Base-by-base conservation (phyloP, 2,888 invertebrate species). In the Macaria liturata region DNA sequence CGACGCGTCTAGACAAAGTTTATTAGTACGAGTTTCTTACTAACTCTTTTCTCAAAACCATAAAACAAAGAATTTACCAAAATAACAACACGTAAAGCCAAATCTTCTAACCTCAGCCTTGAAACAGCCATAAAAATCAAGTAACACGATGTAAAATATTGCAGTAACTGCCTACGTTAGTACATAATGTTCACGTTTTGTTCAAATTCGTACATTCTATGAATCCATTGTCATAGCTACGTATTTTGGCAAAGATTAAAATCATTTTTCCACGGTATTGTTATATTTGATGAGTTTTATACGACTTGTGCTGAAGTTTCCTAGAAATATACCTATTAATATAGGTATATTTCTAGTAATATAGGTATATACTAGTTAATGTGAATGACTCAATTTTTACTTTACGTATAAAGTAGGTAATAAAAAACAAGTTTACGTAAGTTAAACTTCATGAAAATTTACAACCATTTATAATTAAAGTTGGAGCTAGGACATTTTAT, bases 221-320 rank as follows among this genome's bases (percentile, higher is more conserved):
- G 46, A 61, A 9, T 32, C 61, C 52, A 66, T 69, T 69, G 67
- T 69, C 56, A 62, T 50, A 52, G 39, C 31, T 45, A 57, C 48
- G 51, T 56, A 54, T 62, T 63, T 67, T 59, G 54, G 47, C 51
- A 37, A 46, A 64, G 64, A 69, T 69, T 50, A 56, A n/a, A 54
- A 67, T 68, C 67, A 45, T 50, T 59, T 67, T 68, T 59, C 66
- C 66, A 68, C 64, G 66, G 59, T 49, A 50, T 64, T 58, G 52
- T 60, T 57, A 59, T 53, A 54, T 49, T 47, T 54, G 57, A 61
- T 61, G 62, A 61, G 52, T 54, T 61, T 40, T 30, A 49, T 45
- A 30, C 44, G 0, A 9, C 31, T 39, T 54, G 20, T 46, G 53
- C 49, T 46, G 50, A 54, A 49, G 52, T 56, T 63, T 53, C 57